Conservation (phyloP, 2,113 vertebrate genomes). For the Nannospalax galili region DNA sequence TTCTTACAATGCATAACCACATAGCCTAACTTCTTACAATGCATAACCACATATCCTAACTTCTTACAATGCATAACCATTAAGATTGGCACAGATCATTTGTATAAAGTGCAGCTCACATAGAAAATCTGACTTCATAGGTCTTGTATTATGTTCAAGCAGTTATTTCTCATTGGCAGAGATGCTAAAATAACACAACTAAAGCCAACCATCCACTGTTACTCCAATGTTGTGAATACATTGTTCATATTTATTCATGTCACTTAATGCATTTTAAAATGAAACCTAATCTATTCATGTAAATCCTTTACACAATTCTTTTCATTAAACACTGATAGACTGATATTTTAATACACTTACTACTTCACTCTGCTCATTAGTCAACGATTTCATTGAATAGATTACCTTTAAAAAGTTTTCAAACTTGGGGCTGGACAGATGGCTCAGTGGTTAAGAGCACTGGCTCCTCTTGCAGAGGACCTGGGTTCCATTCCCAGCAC, state of each 20-base stretch:
- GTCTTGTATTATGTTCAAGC: constrained; percentile 21
- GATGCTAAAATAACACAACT: neutral
- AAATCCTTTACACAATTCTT: neutral
- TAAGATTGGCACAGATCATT: neutral
- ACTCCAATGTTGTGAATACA: neutral
- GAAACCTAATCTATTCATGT: constrained; percentile 16
- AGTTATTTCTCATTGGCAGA: neutral
- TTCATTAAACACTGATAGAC: neutral
- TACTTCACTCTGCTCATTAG: constrained; percentile 1
- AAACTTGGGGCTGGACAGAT: no score
- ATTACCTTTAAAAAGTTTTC: no score
- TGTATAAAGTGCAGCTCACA: neutral
- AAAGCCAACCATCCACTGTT: neutral
- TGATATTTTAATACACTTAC: neutral
- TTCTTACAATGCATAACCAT: neutral
- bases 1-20: neutral
- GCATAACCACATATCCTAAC: neutral
- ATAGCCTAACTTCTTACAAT: neutral
- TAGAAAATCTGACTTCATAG: neutral
- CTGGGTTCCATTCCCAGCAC: no score
- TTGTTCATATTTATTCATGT: neutral
- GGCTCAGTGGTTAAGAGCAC: no score
- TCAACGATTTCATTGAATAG: constrained; percentile 37
- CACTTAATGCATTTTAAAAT: constrained; percentile 25
- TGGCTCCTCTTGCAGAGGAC: no score